These are phyloP conservation scores for Triplophysa dalaica DNA, from an alignment of 2,113 vertebrate genomes.

Conservation along the genomic window DNA sequence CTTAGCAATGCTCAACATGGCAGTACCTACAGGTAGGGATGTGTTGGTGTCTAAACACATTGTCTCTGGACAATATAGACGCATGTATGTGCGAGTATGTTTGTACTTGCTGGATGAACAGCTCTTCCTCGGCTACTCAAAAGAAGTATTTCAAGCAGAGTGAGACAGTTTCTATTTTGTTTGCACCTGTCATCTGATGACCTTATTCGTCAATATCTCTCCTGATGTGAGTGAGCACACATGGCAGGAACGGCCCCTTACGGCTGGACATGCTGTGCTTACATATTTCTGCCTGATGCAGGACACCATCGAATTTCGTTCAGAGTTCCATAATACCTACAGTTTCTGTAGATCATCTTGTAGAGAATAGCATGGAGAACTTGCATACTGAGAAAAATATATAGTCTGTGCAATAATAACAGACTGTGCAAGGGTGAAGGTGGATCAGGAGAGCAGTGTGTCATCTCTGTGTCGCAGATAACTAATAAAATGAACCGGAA, in stretches of 20 bases:
- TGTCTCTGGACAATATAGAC: not conserved
- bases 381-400: not conserved
- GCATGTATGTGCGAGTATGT: not conserved
- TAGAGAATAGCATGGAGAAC: not conserved
- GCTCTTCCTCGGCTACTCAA: not conserved
- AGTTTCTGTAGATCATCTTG: not conserved
- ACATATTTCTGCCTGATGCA: not conserved
- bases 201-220: constrained; percentile 26
- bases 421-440: too few species aligned
- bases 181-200: constrained; percentile 16
- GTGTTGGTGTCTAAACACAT: too few species aligned
- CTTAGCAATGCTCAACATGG: constrained; percentile 4
- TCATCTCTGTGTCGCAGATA: too few species aligned
- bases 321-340: not conserved
- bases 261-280: constrained; percentile 12
- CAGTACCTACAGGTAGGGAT: not conserved
- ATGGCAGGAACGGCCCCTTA: constrained; percentile 9
- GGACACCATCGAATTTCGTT: not conserved
- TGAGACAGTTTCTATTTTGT: not conserved
- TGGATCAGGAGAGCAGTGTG: too few species aligned
- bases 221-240: constrained; percentile 15
- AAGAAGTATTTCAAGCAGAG: not conserved
- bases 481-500: too few species aligned
- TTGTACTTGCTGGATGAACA: not conserved
- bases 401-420: too few species aligned